Evolutionary conservation across 1,140 invertebrate genomes (phyloP).

Genomic region (Diuraphis noxia): DNA sequence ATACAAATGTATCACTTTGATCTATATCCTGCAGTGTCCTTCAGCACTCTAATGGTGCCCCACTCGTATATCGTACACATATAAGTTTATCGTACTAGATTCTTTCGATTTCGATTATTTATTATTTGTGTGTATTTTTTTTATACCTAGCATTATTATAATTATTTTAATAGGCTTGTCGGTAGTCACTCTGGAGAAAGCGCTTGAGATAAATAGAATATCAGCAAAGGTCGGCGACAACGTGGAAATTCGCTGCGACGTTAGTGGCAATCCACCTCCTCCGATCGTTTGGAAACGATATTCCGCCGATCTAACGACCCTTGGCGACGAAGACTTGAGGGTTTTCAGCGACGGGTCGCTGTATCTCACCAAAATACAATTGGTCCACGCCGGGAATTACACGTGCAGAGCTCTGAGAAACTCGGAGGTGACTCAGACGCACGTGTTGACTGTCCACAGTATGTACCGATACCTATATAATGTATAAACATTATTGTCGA

Average conservation of each 20-base stretch:
- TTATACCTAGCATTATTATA: background rate
- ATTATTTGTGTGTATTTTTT: background rate
- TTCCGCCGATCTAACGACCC: constrained; percentile 68
- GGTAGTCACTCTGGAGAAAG: constrained; percentile 74
- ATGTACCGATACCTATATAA: constrained; percentile 60
- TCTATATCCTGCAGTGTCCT: background rate
- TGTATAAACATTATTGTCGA: background rate
- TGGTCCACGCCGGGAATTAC: constrained; percentile 80
- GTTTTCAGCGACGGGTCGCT: constrained; percentile 76
- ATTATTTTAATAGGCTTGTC: constrained; percentile 72
- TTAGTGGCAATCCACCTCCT: constrained; percentile 71
- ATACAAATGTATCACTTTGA: background rate
- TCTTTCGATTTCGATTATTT: background rate
- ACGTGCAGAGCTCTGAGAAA: constrained; percentile 77
- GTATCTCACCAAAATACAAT: constrained; percentile 74
- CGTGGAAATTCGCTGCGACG: constrained; percentile 80
- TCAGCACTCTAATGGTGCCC: background rate
- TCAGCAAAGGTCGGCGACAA: constrained; percentile 75
- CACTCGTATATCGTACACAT: background rate
- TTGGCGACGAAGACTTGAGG: constrained; percentile 69
- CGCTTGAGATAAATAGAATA: constrained; percentile 72
- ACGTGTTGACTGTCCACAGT: constrained; percentile 77
- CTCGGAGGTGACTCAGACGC: constrained; percentile 75
- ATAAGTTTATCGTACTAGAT: too few relatives aligned
- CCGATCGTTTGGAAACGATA: constrained; percentile 76